Evolutionary conservation across 2,113 vertebrate genomes (phyloP).

Genomic region (Phoenicopterus ruber): DNA sequence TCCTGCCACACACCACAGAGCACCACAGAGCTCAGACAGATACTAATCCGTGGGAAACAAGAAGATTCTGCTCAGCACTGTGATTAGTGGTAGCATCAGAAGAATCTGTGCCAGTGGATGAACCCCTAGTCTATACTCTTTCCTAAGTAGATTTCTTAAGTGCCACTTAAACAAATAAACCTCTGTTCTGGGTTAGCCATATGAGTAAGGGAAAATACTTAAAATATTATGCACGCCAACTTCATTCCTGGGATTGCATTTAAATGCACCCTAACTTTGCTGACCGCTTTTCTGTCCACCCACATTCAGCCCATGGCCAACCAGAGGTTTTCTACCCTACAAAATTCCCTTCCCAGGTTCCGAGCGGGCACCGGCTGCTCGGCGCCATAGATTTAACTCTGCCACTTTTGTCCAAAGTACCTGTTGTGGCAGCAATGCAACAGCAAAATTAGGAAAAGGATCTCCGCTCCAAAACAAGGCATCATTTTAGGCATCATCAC

Average conservation of each 20-base stretch:
- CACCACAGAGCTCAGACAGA: background rate
- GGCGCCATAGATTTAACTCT: background rate
- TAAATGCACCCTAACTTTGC: background rate
- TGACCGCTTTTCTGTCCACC: background rate
- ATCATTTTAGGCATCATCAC: background rate
- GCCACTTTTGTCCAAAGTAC: background rate
- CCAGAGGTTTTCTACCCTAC: background rate
- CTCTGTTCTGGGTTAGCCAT: background rate
- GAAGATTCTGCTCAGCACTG: conserved; percentile 1
- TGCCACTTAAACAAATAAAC: background rate
- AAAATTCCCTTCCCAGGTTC: background rate
- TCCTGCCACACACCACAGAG: background rate
- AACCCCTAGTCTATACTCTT: background rate
- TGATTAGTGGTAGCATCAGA: conserved; percentile 42
- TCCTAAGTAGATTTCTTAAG: background rate
- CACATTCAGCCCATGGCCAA: background rate
- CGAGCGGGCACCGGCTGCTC: background rate
- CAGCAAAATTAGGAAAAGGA: background rate
- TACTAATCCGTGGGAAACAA: conserved; percentile 33
- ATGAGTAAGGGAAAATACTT: background rate
- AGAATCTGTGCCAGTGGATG: background rate
- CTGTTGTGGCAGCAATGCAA: background rate
- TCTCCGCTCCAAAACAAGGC: background rate
- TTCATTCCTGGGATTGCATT: background rate
- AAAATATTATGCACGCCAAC: background rate